Evolutionary conservation across 2,113 vertebrate species (phyloP), one percentile per base, ranked within the genome.

Genomic region (Pangasianodon hypophthalmus): DNA sequence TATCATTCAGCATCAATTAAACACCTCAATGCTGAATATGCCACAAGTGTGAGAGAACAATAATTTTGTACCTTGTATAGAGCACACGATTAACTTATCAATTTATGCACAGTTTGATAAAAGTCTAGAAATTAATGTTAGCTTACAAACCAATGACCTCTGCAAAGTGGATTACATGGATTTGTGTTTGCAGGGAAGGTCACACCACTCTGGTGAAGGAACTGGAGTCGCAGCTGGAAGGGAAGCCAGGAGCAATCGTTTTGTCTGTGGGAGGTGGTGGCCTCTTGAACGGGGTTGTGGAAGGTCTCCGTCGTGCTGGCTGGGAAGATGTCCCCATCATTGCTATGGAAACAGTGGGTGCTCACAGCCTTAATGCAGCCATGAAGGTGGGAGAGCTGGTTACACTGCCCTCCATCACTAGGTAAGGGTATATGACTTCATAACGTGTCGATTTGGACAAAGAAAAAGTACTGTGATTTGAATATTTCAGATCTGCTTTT

Each of bases 251-350:
- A 0, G 97, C 95, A 1, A 89, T 99, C 0, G 95, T 98, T 92
- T 92, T 99, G 94, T 95, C 98, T 0, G 98, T 99, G 81, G 98
- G 98, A 0, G 98, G 98, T 0, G 97, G 98, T 6, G 98, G 98
- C 6, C 96, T 99, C 87, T 94, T 99, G 89, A 96, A 96, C 0
- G 97, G 97, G 0, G 96, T 98, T 0, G 95, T 96, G 62, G 95
- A 96, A 0, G 98, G 98, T 4, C 94, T 99, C 93, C 91, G 52
- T 0, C 95, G 95, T 1, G 97, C 96, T 87, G 95, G 94, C 85
- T 99, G 98, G 98, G 95, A 89, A 84, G 97, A 97, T 0, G 94
- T 98, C 62, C 97, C 97, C 85, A 85, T 99, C 6, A 0, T 99
- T 0, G 96, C 97, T 6, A 96, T 97, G 91, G 98, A 99, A 95